Base-by-base conservation (phyloP, 2,113 vertebrate genomes). In the Tylochromis polylepis region DNA sequence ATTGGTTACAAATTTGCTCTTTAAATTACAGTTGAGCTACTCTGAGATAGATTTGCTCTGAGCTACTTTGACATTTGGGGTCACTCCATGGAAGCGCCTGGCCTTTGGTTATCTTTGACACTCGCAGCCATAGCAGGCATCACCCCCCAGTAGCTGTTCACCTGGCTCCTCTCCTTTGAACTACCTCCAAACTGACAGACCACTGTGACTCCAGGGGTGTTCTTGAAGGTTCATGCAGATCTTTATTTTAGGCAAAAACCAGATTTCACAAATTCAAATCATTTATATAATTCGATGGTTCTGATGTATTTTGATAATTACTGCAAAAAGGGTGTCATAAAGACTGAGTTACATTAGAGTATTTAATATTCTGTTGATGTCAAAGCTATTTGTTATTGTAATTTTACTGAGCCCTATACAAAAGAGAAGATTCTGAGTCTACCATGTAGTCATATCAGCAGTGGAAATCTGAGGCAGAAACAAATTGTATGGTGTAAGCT, bases 121-220 rank as follows among this genome's bases (percentile, higher is more conserved):
- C 70, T 86, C 7, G 2, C 67, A 56, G 57, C 51, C 78, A 46
- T 55, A 81, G 86, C 81, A 87, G 70, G 85, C 43, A 8, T 79
- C 79, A 5, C 85, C 46, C 56, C 90, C 82, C 10, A 14, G 62
- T 60, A 85, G 75, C 72, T 24, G 79, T 83, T 78, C 88, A 91
- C 85, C 87, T 91, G 92, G 79, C 79, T 67, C 83, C 72, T 90
- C 83, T 90, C 56, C 90, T 91, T 88, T 90, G 83, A 92, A 89
- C 88, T 85, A 5, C 60, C 87, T 87, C 85, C 85, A 93, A 89
- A 84, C 79, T 79, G 85, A 81, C 88, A 88, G 85, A 60, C 59
- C 41, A 43, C 49, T 72, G 86, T 46, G 27, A 34, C 82, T 81
- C 88, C 59, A 11, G 79, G 84, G 57, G 36, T 38, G 36, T 46